Conservation (phyloP, 2,797 vertebrate species). For the Botia kubotai region DNA sequence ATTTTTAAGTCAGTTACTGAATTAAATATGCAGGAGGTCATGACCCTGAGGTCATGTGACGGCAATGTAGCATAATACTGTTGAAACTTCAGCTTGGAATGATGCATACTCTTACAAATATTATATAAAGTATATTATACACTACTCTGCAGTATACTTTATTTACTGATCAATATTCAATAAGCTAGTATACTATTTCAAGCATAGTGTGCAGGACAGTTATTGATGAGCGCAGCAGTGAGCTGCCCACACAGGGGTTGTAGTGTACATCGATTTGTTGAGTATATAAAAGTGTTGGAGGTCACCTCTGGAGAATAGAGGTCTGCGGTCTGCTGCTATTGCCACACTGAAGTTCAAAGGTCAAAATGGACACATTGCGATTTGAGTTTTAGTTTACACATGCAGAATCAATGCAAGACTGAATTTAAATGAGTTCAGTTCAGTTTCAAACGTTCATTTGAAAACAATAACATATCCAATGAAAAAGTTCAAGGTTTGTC, state of each 20-base stretch:
- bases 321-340: not conserved
- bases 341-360: not conserved
- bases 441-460: not conserved
- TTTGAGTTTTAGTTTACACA: constrained; percentile 1
- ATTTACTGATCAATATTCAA: not conserved
- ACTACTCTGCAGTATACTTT: not conserved
- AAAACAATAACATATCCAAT: not conserved
- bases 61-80: no score
- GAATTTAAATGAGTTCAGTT: not conserved
- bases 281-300: constrained; percentile 6
- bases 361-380: not conserved
- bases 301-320: constrained; percentile 19
- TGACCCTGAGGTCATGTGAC: no score
- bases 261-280: not conserved
- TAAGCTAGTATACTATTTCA: not conserved
- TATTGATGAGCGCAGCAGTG: constrained; percentile 6
- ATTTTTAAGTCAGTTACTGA: no score
- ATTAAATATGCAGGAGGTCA: no score
- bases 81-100: no score
- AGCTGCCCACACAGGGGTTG: constrained; percentile 17
- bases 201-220: not conserved
- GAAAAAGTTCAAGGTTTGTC: not conserved
- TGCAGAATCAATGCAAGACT: not conserved
- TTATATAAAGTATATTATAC: not conserved
- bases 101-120: no score